Conservation (phyloP, 2,888 invertebrate species). For the Clepsis dumicolana region DNA sequence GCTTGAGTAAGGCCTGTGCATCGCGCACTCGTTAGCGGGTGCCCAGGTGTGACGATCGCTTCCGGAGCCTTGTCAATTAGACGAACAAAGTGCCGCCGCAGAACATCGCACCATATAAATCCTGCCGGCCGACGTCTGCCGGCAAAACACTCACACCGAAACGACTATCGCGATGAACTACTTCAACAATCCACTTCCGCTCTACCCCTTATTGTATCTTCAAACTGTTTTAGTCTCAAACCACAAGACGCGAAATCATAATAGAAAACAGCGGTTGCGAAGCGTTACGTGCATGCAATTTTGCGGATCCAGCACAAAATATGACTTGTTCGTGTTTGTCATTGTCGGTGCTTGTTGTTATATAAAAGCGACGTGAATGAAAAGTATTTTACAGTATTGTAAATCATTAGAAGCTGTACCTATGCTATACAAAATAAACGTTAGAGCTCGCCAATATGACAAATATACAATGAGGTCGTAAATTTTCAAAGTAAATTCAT, state of each 20-base stretch:
- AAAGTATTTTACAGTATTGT: conserved; percentile 14
- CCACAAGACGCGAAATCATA: conserved; percentile 31
- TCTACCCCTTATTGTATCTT: conserved; percentile 46
- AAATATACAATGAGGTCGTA: conserved; percentile 45
- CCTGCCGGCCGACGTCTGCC: conserved; percentile 53
- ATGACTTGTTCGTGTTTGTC: conserved; percentile 30
- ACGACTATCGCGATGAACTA: conserved; percentile 59
- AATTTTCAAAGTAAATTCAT: conserved; percentile 36
- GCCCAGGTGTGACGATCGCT: conserved; percentile 61
- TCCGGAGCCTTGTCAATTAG: conserved; percentile 78
- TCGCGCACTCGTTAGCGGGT: conserved; percentile 58
- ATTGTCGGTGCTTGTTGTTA: conserved; percentile 21
- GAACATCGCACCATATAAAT: conserved; percentile 72
- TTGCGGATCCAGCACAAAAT: conserved; percentile 31
- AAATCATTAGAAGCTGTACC: background rate
- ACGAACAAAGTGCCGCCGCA: conserved; percentile 67
- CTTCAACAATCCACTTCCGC: conserved; percentile 51
- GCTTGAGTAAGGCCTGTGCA: conserved; percentile 47
- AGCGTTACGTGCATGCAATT: conserved; percentile 38
- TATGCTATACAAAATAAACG: conserved; percentile 44
- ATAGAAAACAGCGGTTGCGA: conserved; percentile 36
- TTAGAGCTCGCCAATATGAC: conserved; percentile 45
- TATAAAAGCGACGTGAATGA: conserved; percentile 14
- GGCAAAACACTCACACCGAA: conserved; percentile 58
- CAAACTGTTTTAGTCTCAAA: conserved; percentile 29